A percentile compares a stretch with the other conserved stretches of the same genome.
Conservation (phyloP, 2,113 vertebrate genomes). For the Hyperoodon ampullatus region DNA sequence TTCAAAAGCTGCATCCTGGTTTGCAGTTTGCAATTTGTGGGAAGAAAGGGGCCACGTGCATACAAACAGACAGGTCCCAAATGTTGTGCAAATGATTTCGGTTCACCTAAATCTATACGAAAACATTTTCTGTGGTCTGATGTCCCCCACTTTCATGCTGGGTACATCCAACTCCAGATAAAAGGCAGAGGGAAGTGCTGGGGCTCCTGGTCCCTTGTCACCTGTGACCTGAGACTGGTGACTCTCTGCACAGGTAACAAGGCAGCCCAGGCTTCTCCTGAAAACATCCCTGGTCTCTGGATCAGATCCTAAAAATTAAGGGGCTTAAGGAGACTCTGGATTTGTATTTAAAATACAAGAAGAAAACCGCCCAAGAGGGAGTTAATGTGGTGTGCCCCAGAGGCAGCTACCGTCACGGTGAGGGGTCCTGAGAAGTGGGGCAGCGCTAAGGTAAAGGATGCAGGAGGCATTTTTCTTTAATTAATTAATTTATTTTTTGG, state of each 20-base stretch:
- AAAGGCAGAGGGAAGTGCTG: not conserved
- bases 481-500: too few relatives aligned
- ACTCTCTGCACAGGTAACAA: not conserved
- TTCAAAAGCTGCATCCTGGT: not conserved
- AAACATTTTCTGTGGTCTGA: not conserved
- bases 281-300: not conserved
- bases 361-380: not conserved
- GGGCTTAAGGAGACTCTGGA: not conserved
- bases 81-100: not conserved
- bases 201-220: not conserved
- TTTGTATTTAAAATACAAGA: not conserved
- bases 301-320: not conserved
- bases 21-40: not conserved
- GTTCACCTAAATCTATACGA: not conserved
- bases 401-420: not conserved
- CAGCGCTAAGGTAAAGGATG: not conserved
- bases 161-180: not conserved
- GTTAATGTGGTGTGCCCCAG: not conserved
- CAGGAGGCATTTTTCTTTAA: too few relatives aligned
- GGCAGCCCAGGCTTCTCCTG: not conserved
- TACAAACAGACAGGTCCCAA: not conserved
- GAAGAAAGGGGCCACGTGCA: not conserved
- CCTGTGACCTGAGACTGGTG: not conserved
- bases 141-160: rapidly evolving
- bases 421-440: not conserved